Percentiles rank a stretch among this genome's conserved stretches.
phyloP scores from a whole-genome alignment of 2,888 invertebrate species.

The Parnassius orleans region DNA sequence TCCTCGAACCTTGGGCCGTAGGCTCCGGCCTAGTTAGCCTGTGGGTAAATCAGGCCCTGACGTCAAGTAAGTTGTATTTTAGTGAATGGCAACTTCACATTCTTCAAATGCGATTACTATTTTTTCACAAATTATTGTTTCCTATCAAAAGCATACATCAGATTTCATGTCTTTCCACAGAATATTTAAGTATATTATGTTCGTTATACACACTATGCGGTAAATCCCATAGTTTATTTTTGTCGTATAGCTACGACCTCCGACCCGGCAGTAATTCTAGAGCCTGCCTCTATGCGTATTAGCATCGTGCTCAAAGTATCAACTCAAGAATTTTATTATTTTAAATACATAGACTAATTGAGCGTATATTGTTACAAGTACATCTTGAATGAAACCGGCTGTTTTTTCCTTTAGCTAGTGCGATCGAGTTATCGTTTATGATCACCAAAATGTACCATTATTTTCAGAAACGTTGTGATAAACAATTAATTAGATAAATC shows the following conservation, averaged over 20 bases:
- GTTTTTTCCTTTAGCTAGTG: constrained; percentile 5
- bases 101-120: no score
- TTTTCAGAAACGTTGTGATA: neutral
- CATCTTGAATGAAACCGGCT: constrained; percentile 9
- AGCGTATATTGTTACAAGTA: constrained; percentile 20
- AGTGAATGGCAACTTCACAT: no score
- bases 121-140: no score
- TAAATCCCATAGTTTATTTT: constrained; percentile 10
- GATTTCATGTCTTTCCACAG: no score
- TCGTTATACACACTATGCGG: neutral
- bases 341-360: constrained; percentile 15
- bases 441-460: constrained; percentile 1
- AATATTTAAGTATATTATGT: neutral
- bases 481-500: no score
- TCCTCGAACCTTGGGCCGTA: no score
- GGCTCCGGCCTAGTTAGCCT: no score
- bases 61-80: no score
- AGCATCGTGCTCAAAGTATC: neutral
- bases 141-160: no score
- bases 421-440: constrained; percentile 8
- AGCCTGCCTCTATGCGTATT: neutral
- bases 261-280: constrained; percentile 20
- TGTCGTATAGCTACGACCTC: constrained; percentile 8
- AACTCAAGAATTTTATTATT: constrained; percentile 14
- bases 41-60: no score